Percentiles rank a stretch among this genome's conserved stretches.
phyloP scores from a whole-genome alignment of 2,888 invertebrate species.

The Tetramorium bicarinatum region DNA sequence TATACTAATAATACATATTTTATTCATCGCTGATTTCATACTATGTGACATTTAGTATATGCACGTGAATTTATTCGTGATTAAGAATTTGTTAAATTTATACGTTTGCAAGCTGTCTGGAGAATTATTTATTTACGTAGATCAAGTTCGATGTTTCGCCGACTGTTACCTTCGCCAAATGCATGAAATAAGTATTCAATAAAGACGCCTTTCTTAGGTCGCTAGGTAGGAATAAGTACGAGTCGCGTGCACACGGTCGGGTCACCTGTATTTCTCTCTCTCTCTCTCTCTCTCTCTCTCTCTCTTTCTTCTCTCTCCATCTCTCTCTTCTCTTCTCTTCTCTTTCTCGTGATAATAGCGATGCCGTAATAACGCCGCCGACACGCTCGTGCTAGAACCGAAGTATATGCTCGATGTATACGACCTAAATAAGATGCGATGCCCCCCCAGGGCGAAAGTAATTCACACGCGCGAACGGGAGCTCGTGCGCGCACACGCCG shows the following conservation, averaged over 20 bases:
- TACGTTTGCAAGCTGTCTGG: not conserved
- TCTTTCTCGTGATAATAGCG: conserved; percentile 56
- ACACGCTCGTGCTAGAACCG: conserved; percentile 76
- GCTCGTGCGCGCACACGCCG: conserved; percentile 54
- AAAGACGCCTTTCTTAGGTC: conserved; percentile 1
- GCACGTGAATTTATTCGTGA: not conserved
- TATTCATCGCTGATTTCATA: not conserved
- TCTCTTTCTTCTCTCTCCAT: conserved; percentile 20
- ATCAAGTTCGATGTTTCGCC: conserved; percentile 1
- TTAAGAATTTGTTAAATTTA: not conserved
- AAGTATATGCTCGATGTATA: conserved; percentile 83
- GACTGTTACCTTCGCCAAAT: not conserved
- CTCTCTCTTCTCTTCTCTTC: conserved; percentile 6
- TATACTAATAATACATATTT: not conserved
- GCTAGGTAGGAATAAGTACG: conserved; percentile 33
- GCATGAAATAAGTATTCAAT: conserved; percentile 24
- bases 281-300: not conserved
- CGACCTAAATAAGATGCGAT: conserved; percentile 87
- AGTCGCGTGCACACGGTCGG: conserved; percentile 48
- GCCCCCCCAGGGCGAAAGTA: conserved; percentile 86
- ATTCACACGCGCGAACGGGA: conserved; percentile 82
- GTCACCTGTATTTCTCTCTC: conserved; percentile 43
- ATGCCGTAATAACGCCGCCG: conserved; percentile 76
- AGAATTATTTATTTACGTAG: conserved; percentile 33
- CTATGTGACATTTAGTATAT: not conserved